These are phyloP conservation scores for Papilio glaucus DNA, from an alignment of 1,140 invertebrate genomes.

Conservation along the genomic window DNA sequence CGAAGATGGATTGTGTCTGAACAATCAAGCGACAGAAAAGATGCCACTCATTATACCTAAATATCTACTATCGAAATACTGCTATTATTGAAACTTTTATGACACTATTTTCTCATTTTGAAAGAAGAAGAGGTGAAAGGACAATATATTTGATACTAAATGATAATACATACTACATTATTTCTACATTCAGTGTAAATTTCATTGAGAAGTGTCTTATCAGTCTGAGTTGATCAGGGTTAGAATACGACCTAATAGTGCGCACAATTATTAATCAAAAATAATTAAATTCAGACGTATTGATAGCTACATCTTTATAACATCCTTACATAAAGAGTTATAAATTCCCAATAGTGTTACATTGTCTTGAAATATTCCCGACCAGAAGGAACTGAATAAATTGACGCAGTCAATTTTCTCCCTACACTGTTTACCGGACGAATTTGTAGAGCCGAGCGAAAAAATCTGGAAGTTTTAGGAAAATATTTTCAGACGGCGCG, in stretches of 20 bases:
- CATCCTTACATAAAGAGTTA: neutral
- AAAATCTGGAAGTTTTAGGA: conserved; percentile 35
- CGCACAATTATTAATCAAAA: too few relatives aligned
- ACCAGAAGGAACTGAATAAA: conserved; percentile 19
- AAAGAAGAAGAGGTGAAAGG: too few relatives aligned
- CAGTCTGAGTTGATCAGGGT: too few relatives aligned
- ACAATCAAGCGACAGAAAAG: too few relatives aligned
- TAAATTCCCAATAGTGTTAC: conserved; percentile 2
- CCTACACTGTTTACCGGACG: conserved; percentile 28
- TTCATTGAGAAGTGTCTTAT: neutral
- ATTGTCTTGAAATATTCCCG: neutral
- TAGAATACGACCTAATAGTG: too few relatives aligned
- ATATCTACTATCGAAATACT: too few relatives aligned
- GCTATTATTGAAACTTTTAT: too few relatives aligned
- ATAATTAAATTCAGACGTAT: neutral
- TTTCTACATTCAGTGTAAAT: neutral
- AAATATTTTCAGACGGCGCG: conserved; percentile 34
- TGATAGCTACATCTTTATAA: neutral
- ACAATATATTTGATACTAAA: too few relatives aligned
- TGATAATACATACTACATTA: too few relatives aligned
- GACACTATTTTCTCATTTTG: too few relatives aligned
- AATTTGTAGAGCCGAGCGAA: conserved; percentile 35
- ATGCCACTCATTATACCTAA: too few relatives aligned
- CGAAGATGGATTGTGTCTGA: too few relatives aligned
- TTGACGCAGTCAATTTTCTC: conserved; percentile 38